These are phyloP conservation scores for Catharus bicknelli DNA, from an alignment of 2,113 vertebrate species.

Conservation along the genomic window DNA sequence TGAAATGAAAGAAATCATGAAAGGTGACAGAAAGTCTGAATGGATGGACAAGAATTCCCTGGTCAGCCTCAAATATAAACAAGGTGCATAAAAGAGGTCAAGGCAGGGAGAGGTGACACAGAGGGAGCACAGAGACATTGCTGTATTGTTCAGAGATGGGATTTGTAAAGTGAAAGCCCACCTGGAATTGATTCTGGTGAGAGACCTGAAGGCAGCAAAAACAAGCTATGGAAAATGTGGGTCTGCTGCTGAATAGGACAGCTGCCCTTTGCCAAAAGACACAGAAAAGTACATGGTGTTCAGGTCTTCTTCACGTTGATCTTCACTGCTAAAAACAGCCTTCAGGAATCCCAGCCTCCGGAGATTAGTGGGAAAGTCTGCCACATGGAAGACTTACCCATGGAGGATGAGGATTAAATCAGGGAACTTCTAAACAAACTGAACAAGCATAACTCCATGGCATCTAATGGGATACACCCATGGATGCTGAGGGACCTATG, in stretches of 20 bases:
- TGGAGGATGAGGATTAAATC: background rate
- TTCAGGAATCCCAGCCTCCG: background rate
- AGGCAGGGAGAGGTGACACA: background rate
- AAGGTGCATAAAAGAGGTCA: background rate
- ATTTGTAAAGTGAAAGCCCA: background rate
- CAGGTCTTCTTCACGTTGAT: background rate
- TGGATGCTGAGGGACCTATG: background rate
- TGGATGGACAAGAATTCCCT: background rate
- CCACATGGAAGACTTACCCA: background rate
- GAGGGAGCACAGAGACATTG: background rate
- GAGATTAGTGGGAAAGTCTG: background rate
- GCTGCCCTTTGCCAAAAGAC: background rate
- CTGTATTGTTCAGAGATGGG: background rate
- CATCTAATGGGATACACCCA: background rate
- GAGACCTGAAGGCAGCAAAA: background rate
- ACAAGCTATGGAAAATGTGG: background rate
- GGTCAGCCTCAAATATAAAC: background rate
- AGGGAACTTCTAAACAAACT: background rate
- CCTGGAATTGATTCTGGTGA: background rate
- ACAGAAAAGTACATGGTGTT: background rate
- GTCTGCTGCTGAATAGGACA: background rate
- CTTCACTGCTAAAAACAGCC: background rate
- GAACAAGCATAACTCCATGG: background rate
- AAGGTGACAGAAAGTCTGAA: background rate
- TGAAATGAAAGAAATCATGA: background rate